Conservation (phyloP, 1,140 invertebrate genomes). For the fruit fly (Drosophila melanogaster) region Release_6_plus_ISO1_MT NT_037436.4:2826001-2826500, state of each 20-base stretch:
- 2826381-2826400: no score
- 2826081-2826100: conserved; percentile 39
- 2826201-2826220: conserved; percentile 41
- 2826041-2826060: conserved; percentile 79
- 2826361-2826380: conserved; percentile 8
- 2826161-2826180: background rate
- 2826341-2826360: background rate
- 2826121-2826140: conserved; percentile 52
- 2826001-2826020: conserved; percentile 15
- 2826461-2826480: background rate
- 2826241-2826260: conserved; percentile 74
- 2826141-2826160: no score
- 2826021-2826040: conserved; percentile 65
- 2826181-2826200: conserved; percentile 6
- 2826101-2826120: conserved; percentile 80
- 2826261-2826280: conserved; percentile 46
- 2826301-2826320: conserved; percentile 61
- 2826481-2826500: background rate
- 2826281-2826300: conserved; percentile 81
- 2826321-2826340: conserved; percentile 21
- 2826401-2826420: background rate
- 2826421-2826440: background rate
- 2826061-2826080: conserved; percentile 79
- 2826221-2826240: conserved; percentile 80
- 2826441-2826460: background rate